A percentile compares a stretch with the other conserved stretches of the same genome.
These are phyloP conservation scores for Epizoanthus rinbou DNA, from an alignment of 92 coral and sea anemone species.

Conservation along the genomic window DNA sequence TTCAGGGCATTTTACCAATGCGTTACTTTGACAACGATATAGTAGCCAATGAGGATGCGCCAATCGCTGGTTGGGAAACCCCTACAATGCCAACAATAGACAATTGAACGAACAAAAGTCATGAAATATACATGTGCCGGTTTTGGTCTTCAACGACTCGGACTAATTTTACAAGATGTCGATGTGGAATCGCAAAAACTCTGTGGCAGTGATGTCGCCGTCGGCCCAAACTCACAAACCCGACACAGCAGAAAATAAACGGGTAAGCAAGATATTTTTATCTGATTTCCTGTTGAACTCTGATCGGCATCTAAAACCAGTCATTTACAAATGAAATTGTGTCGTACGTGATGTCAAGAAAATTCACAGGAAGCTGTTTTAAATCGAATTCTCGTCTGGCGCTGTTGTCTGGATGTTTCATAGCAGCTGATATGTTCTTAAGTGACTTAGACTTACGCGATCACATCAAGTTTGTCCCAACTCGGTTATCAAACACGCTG, in stretches of 20 bases:
- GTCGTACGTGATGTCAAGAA: conserved; percentile 3
- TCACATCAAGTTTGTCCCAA: not conserved
- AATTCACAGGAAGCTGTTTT: not conserved
- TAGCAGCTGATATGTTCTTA: not conserved
- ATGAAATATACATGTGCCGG: conserved; percentile 98
- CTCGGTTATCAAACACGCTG: not conserved
- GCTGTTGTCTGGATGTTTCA: not conserved
- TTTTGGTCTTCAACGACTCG: conserved; percentile 46
- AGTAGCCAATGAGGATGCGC: conserved; percentile 4
- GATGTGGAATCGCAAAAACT: conserved; percentile 98
- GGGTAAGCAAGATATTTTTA: conserved; percentile 3
- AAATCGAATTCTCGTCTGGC: not conserved
- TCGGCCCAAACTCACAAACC: conserved; percentile 82
- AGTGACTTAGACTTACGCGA: not conserved
- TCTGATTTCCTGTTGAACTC: conserved; percentile 27
- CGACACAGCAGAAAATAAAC: conserved; percentile 41
- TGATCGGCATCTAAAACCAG: not conserved
- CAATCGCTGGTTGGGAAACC: conserved; percentile 39
- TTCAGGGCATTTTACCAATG: not conserved
- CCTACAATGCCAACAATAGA: conserved; percentile 44
- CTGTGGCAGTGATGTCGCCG: conserved; percentile 87
- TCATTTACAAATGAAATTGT: not conserved
- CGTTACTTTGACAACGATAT: conserved; percentile 6
- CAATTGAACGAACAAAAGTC: conserved; percentile 39
- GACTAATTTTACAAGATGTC: conserved; percentile 68